A percentile compares a stretch with the other conserved stretches of the same genome.
Evolutionary conservation across 2,888 invertebrate species (phyloP).

Genomic region (Polia nebulosa): DNA sequence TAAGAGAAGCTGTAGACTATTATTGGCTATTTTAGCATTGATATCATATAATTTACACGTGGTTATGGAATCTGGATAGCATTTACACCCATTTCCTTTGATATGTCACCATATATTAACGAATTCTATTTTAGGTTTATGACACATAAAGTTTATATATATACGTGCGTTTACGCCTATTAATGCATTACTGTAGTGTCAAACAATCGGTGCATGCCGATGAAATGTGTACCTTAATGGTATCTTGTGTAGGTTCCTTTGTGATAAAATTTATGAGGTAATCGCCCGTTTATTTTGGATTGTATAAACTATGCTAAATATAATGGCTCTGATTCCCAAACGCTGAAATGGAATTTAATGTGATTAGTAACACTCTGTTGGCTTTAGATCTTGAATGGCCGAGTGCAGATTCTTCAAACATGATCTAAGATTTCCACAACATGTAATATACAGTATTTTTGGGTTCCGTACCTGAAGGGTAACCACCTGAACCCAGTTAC

Average conservation of each 20-base stretch:
- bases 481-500: too few species aligned
- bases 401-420: constrained; percentile 21
- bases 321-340: constrained; percentile 48
- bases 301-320: constrained; percentile 52
- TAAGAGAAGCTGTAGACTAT: constrained; percentile 5
- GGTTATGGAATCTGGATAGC: constrained; percentile 15
- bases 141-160: constrained; percentile 27
- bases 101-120: constrained; percentile 26
- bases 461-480: too few species aligned
- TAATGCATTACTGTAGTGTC: constrained; percentile 48
- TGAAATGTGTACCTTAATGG: constrained; percentile 48
- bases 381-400: constrained; percentile 30
- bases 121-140: constrained; percentile 33
- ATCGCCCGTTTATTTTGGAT: constrained; percentile 52
- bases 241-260: constrained; percentile 48
- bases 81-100: constrained; percentile 27
- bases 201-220: constrained; percentile 45
- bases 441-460: too few species aligned
- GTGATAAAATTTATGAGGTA: constrained; percentile 53
- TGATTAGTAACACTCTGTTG: constrained; percentile 37
- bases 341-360: constrained; percentile 42
- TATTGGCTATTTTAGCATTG: constrained; percentile 2
- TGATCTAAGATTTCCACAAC: constrained; percentile 17
- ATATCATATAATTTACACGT: constrained; percentile 17
- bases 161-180: constrained; percentile 29